Evolutionary conservation across 2,797 vertebrate species (phyloP).

Genomic region (Gambusia yucatana): DNA sequence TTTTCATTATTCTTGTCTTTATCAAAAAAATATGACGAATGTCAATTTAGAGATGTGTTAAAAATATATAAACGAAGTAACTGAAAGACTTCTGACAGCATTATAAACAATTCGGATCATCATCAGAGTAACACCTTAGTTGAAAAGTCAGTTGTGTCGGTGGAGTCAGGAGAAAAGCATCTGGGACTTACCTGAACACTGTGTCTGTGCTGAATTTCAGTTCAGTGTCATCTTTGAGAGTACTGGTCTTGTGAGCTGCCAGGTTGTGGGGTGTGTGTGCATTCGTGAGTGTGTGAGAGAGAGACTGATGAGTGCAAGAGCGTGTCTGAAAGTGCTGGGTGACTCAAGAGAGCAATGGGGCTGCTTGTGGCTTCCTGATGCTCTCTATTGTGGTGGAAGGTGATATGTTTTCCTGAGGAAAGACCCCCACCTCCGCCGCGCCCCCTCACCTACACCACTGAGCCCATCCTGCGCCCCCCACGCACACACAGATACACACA

Average conservation of each 20-base stretch:
- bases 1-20: not conserved
- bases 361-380: conserved; percentile 76
- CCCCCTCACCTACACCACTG: conserved; percentile 49
- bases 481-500: conserved; percentile 14
- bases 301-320: conserved; percentile 67
- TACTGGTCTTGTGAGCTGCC: conserved; percentile 52
- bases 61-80: not conserved
- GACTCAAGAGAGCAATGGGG: conserved; percentile 80
- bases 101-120: not conserved
- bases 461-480: conserved; percentile 13
- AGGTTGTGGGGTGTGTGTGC: conserved; percentile 46
- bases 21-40: not conserved
- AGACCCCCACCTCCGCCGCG: conserved; percentile 68
- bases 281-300: conserved; percentile 48
- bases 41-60: not conserved
- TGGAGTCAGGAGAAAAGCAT: not conserved
- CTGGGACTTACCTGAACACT: conserved; percentile 61
- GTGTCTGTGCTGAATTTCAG: conserved; percentile 65
- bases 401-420: conserved; percentile 88
- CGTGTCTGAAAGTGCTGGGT: conserved; percentile 58
- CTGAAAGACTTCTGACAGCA: not conserved
- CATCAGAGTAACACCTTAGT: not conserved
- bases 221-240: conserved; percentile 76
- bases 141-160: not conserved
- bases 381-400: conserved; percentile 82